Evolutionary conservation across 2,797 vertebrate genomes (phyloP).

Genomic region (Gouania willdenowi): DNA sequence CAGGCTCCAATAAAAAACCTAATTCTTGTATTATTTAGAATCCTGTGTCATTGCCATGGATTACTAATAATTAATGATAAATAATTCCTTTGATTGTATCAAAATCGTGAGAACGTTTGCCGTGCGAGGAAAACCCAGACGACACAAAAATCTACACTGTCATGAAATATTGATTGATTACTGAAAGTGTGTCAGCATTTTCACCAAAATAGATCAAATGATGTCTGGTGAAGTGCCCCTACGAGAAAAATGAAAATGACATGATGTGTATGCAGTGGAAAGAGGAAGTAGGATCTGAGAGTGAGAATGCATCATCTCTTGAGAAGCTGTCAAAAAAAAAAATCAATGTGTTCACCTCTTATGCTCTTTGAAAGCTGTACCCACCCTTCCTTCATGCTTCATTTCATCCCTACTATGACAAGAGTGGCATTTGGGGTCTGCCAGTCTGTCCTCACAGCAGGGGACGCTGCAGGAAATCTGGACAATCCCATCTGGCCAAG

Average conservation of each 20-base stretch:
- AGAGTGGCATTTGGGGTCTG: conserved; percentile 27
- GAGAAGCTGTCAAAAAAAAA: conserved; percentile 48
- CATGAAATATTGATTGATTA: too few species aligned
- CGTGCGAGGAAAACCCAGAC: too few species aligned
- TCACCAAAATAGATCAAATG: conserved; percentile 11
- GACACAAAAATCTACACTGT: too few species aligned
- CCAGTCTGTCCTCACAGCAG: conserved; percentile 54
- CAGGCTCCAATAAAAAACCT: too few species aligned
- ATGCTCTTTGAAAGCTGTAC: conserved; percentile 24
- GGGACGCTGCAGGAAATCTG: conserved; percentile 46
- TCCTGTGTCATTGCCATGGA: too few species aligned
- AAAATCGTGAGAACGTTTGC: too few species aligned
- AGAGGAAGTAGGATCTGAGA: conserved; percentile 2
- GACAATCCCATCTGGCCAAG: conserved; percentile 40
- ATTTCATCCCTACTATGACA: conserved; percentile 32
- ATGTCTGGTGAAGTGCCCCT: conserved; percentile 10
- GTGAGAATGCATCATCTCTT: conserved; percentile 39
- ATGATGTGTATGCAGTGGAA: conserved; percentile 6
- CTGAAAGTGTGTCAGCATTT: not conserved
- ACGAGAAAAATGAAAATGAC: conserved; percentile 5
- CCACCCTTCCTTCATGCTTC: conserved; percentile 39
- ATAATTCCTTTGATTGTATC: too few species aligned
- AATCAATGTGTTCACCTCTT: conserved; percentile 53
- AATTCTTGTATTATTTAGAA: too few species aligned
- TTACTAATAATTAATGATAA: too few species aligned